These are phyloP conservation scores for Sarcophaga peregrina DNA, from an alignment of 1,140 invertebrate genomes.

Conservation along the genomic window DNA sequence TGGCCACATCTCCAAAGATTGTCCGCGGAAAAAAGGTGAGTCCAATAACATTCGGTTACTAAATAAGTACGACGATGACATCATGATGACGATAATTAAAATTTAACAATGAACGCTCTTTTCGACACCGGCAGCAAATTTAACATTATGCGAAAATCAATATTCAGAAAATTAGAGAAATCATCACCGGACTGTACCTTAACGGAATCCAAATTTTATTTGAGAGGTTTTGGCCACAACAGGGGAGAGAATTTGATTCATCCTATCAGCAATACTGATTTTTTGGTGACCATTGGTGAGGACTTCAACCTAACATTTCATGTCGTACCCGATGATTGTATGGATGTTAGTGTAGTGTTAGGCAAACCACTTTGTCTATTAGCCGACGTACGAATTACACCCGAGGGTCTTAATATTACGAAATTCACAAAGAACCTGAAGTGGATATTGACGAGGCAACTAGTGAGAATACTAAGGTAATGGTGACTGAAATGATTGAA, in stretches of 20 bases:
- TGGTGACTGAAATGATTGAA: no score
- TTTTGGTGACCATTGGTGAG: conserved; percentile 8
- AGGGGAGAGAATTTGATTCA: background rate
- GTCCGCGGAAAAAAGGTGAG: background rate
- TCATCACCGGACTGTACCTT: no score
- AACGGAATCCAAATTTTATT: background rate
- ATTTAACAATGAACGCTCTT: no score
- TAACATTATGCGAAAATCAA: no score
- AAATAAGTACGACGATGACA: background rate
- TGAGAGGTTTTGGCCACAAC: conserved; percentile 15
- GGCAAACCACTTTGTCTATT: conserved; percentile 6
- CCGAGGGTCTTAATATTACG: background rate
- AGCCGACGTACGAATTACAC: conserved; percentile 19
- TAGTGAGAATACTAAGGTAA: no score
- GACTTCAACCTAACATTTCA: conserved; percentile 1
- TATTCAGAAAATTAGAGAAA: no score
- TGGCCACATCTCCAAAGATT: conserved; percentile 28
- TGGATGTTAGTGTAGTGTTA: no score
- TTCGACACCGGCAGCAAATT: no score
- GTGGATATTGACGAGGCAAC: no score
- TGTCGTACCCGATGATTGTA: background rate
- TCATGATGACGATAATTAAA: conserved; percentile 19
- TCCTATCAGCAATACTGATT: no score
- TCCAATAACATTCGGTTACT: background rate
- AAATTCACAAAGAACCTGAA: no score